Percentiles rank a stretch among this genome's conserved stretches.
Evolutionary conservation across 1,140 invertebrate species (phyloP).

Genomic region (Philopotamus ludificatus): DNA sequence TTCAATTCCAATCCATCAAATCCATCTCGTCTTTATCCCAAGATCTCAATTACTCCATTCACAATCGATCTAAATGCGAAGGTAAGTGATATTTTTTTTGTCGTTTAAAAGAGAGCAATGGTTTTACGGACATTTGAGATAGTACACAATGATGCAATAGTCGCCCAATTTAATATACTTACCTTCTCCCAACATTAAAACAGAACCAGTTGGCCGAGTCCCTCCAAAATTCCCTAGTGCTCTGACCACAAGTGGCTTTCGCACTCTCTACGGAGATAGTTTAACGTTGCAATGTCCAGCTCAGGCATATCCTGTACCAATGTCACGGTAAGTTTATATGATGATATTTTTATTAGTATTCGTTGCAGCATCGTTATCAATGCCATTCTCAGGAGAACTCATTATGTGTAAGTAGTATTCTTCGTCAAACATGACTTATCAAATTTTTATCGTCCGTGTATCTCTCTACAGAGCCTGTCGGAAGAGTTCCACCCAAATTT

Average conservation of each 20-base stretch:
- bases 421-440: neutral
- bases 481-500: slow-evolving; percentile 62
- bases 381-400: neutral
- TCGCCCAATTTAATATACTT: neutral
- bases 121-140: too few relatives aligned
- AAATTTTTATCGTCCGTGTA: slow-evolving; percentile 9
- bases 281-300: slow-evolving; percentile 67
- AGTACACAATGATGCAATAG: too few relatives aligned
- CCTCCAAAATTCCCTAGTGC: slow-evolving; percentile 66
- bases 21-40: too few relatives aligned
- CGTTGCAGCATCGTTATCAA: slow-evolving; percentile 24
- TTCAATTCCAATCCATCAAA: too few relatives aligned
- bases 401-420: neutral
- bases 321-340: slow-evolving; percentile 59
- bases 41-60: too few relatives aligned
- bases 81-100: too few relatives aligned
- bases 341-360: neutral
- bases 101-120: neutral
- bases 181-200: slow-evolving; percentile 40
- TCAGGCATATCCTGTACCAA: slow-evolving; percentile 62
- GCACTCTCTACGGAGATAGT: slow-evolving; percentile 55
- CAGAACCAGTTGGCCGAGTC: slow-evolving; percentile 66
- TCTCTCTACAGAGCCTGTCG: slow-evolving; percentile 58
- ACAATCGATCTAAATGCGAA: too few relatives aligned
- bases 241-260: slow-evolving; percentile 64